Evolutionary conservation across 1,140 invertebrate species (phyloP).

Genomic region (Coelopa frigida): DNA sequence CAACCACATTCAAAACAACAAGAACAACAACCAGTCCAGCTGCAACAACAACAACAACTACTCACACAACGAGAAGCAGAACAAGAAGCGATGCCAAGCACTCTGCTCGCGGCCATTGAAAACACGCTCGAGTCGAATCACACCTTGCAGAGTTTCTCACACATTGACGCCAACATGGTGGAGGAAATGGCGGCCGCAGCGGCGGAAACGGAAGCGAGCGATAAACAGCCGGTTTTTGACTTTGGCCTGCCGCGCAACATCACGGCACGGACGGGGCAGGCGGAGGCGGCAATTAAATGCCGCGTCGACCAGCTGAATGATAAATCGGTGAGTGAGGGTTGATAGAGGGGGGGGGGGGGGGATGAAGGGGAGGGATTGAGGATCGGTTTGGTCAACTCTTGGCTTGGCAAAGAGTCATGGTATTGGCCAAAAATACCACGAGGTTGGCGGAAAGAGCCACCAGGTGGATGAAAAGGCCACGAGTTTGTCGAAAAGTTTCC

Average conservation of each 20-base stretch:
- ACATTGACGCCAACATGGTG: slow-evolving; percentile 17
- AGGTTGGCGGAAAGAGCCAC: too few relatives aligned
- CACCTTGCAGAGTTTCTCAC: slow-evolving; percentile 30
- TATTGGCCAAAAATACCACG: too few relatives aligned
- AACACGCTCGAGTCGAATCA: slow-evolving; percentile 30
- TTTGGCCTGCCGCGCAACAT: slow-evolving; percentile 71
- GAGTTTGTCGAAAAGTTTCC: too few relatives aligned
- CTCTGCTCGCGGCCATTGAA: slow-evolving; percentile 18
- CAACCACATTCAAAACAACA: not conserved
- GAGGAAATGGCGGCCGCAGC: too few relatives aligned
- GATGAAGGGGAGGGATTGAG: too few relatives aligned
- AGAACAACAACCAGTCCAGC: not conserved
- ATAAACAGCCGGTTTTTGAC: slow-evolving; percentile 52
- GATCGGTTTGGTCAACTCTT: too few relatives aligned
- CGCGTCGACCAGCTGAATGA: slow-evolving; percentile 73
- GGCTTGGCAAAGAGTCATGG: too few relatives aligned
- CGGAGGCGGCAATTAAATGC: slow-evolving; percentile 76
- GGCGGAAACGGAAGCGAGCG: not conserved
- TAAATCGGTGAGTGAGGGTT: slow-evolving; percentile 64
- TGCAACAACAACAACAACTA: slow-evolving; percentile 11
- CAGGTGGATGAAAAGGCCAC: too few relatives aligned
- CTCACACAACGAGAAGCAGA: slow-evolving; percentile 12
- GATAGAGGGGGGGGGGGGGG: not conserved
- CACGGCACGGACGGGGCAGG: slow-evolving; percentile 73
- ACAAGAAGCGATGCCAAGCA: too few relatives aligned